Evolutionary conservation across 2,888 invertebrate species (phyloP), one percentile per base, ranked within the genome.

Genomic region (Cephus runcator): DNA sequence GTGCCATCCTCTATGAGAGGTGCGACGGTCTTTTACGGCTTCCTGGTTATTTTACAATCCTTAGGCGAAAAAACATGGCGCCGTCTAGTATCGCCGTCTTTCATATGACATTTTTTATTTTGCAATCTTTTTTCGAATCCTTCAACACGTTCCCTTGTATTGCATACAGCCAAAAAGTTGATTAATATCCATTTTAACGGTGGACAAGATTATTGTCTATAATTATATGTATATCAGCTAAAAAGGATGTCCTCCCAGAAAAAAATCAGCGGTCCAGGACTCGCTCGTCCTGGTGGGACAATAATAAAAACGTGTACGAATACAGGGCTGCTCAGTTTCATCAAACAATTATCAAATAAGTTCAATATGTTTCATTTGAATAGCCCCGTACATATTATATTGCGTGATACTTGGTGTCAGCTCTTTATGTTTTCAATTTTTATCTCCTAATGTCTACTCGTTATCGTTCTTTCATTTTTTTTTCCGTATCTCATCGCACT

Each of bases 121-220:
- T 75, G 76, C 75, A 79, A 77, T 83, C 75, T 11, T 56, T 74
- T 71, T 73, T 77, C 33, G 36, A 34, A 71, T 30, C 30, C 71
- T 12, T 71, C 11, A 30, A 11, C 31, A 30, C 31, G 9, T 71
- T 15, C 30, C 23, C 9, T 34, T 30, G 30, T 30, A 31, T 34
- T 30, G 75, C 40, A 34, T 76, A 77, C 79, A 81, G 76, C 77
- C 77, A 76, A 73, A 75, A 40, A 79, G 68, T 75, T 76, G 75
- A 75, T 71, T 79, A 80, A 76, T 75, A 80, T 77, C 76, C 23
- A 75, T 82, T 30, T 80, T 76, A 81, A 83, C 77, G 75, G 78
- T 79, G 82, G 82, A 76, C 83, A 83, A 84, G 82, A 81, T 87
- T 86, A 87, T 87, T 87, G 86, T 87, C 87, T 85, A 84, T 85